These are phyloP conservation scores for Pseudotriccus pelzelni DNA, from an alignment of 2,797 vertebrate species.

Conservation along the genomic window DNA sequence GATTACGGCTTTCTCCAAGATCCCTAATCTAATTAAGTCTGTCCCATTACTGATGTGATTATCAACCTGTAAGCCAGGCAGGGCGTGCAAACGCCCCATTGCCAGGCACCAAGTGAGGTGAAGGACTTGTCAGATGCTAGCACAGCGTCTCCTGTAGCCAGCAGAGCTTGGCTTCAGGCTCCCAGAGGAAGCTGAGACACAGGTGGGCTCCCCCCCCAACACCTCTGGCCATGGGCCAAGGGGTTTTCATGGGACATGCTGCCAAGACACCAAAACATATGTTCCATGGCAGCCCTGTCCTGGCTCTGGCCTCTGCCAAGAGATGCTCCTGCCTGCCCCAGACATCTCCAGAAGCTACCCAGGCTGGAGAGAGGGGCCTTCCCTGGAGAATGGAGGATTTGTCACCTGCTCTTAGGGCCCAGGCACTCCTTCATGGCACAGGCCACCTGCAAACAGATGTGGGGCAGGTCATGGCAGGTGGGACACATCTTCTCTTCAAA, in stretches of 20 bases:
- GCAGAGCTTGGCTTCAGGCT: neutral
- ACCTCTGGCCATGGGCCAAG: neutral
- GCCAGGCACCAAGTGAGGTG: neutral
- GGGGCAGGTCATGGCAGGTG: neutral
- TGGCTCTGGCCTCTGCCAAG: neutral
- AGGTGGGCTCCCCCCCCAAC: rapidly evolving
- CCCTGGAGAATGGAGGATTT: neutral
- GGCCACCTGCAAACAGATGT: neutral
- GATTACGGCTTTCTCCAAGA: conserved; percentile 26
- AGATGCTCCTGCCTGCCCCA: neutral
- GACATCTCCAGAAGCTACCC: neutral
- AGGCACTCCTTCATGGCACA: neutral
- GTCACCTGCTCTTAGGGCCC: neutral
- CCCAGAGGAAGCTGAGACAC: neutral
- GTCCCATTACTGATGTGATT: neutral
- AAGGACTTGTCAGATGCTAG: neutral
- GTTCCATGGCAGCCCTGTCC: neutral
- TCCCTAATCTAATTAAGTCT: conserved; percentile 53
- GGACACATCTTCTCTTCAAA: neutral
- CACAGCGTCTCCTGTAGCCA: neutral
- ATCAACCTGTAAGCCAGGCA: neutral
- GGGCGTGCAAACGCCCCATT: neutral
- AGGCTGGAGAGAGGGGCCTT: neutral
- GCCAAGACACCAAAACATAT: neutral
- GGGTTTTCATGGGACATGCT: neutral